Conservation (phyloP, 2,113 vertebrate species). For the Danionella cerebrum region DNA sequence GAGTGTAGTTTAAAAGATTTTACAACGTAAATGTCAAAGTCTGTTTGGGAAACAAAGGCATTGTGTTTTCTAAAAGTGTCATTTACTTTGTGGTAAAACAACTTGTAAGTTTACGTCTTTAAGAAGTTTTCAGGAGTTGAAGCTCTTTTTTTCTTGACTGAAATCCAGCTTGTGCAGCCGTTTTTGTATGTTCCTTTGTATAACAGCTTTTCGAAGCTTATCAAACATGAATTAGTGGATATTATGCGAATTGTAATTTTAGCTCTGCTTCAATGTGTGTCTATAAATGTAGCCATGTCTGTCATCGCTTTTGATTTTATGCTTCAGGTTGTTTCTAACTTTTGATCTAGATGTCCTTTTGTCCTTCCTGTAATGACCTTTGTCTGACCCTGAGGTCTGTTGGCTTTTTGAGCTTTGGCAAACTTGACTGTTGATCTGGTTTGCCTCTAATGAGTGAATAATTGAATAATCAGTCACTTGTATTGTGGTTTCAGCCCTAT, state of each 20-base stretch:
- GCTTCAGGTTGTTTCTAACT: neutral
- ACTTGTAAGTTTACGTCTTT: neutral
- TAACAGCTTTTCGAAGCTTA: neutral
- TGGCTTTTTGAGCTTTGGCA: neutral
- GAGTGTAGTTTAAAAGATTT: no score
- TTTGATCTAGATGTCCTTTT: constrained; percentile 16
- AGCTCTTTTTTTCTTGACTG: no score
- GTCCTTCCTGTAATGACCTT: constrained; percentile 27
- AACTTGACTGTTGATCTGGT: constrained; percentile 2
- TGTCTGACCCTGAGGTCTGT: constrained; percentile 12
- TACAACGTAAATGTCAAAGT: no score
- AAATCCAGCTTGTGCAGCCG: neutral
- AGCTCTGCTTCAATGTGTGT: no score
- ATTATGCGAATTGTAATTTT: neutral
- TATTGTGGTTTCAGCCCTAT: constrained; percentile 18
- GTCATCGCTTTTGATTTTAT: neutral
- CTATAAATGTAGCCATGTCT: neutral
- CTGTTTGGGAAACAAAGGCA: no score
- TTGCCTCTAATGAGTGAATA: constrained; percentile 24
- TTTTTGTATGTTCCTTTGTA: neutral
- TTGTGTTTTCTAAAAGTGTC: neutral
- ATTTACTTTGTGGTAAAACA: neutral
- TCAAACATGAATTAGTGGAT: neutral
- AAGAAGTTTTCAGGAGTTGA: no score
- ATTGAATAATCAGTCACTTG: constrained; percentile 30